Evolutionary conservation across 2,113 vertebrate genomes (phyloP), one percentile per base, ranked within the genome.

Genomic region (Pachypanchax playfairii): DNA sequence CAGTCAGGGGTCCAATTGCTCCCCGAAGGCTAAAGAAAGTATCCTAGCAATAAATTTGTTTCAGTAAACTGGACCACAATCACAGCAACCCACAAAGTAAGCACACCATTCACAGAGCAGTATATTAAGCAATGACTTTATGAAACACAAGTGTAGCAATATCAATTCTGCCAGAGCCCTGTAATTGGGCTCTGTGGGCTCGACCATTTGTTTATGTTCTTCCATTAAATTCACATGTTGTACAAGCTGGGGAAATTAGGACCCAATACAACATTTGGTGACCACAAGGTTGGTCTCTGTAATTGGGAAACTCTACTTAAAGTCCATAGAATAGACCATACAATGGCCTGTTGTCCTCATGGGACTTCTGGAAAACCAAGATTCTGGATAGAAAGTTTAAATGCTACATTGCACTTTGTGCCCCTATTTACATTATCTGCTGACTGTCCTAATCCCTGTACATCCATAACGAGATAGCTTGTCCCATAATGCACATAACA

Each of bases 161-260:
- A 64, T 65, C 47, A 63, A 62, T 56, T 41, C 65, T 68, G 62
- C 52, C 42, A 52, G 42, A 65, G 31, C 41, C 22, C 56, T 61
- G 42, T 82, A 85, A 85, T 84, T 87, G 83, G 82, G 53, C 65
- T 82, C 78, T 55, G 35, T 57, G 74, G 79, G 63, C 38, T 62
- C 2, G 0, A 6, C 74, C 49, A 15, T 60, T 62, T 50, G 36
- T 47, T 72, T 60, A 50, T 46, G 22, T 38, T 63, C 54, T 57
- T 69, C 51, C 50, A 62, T 77, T 73, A 71, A 70, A 67, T 67
- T 69, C 63, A 59, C 63, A 62, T 65, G 67, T 42, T 62, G 24
- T 60, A 54, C 62, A 71, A 65, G 26, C 35, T 33, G 49, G 35
- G 35, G 25, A 69, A 82, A 63, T 69, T 50, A 67, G 49, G 20